These are phyloP conservation scores for Morpho achilles DNA, from an alignment of 2,888 invertebrate genomes.

Conservation along the genomic window DNA sequence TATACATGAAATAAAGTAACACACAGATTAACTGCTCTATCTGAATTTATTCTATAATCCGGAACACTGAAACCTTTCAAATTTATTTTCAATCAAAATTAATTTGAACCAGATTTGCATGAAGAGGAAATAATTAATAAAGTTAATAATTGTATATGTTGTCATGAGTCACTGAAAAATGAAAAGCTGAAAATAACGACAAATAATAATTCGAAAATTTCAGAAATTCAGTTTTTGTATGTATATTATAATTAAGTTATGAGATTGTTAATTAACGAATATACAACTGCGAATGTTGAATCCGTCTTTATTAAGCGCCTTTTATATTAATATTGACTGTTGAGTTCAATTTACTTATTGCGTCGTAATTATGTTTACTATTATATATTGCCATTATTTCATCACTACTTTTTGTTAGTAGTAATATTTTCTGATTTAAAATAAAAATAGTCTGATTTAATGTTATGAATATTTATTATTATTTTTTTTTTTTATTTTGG, in stretches of 20 bases:
- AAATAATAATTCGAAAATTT: slow-evolving; percentile 11
- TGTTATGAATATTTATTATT: too few relatives aligned
- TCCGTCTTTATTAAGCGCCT: slow-evolving; percentile 1
- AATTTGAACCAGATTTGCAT: slow-evolving; percentile 13
- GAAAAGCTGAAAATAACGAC: slow-evolving; percentile 30
- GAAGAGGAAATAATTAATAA: slow-evolving; percentile 13
- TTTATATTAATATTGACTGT: slow-evolving; percentile 1
- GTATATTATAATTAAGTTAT: slow-evolving; percentile 9
- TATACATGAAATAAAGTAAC: too few relatives aligned
- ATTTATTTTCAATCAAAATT: slow-evolving; percentile 20
- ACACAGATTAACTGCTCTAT: too few relatives aligned
- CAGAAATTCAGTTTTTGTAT: slow-evolving; percentile 4
- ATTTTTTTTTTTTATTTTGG: too few relatives aligned
- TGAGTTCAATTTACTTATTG: too few relatives aligned
- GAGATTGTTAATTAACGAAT: slow-evolving; percentile 10
- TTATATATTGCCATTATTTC: too few relatives aligned
- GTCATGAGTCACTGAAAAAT: slow-evolving; percentile 10
- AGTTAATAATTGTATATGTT: slow-evolving; percentile 13
- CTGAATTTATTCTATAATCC: too few relatives aligned
- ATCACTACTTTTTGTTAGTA: too few relatives aligned
- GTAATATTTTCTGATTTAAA: too few relatives aligned
- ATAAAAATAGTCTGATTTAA: too few relatives aligned
- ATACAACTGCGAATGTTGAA: slow-evolving; percentile 1
- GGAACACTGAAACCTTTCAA: neutral
- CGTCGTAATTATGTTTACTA: too few relatives aligned